phyloP scores from a whole-genome alignment of 1,140 invertebrate species.

The Caenorhabditis latens region DNA sequence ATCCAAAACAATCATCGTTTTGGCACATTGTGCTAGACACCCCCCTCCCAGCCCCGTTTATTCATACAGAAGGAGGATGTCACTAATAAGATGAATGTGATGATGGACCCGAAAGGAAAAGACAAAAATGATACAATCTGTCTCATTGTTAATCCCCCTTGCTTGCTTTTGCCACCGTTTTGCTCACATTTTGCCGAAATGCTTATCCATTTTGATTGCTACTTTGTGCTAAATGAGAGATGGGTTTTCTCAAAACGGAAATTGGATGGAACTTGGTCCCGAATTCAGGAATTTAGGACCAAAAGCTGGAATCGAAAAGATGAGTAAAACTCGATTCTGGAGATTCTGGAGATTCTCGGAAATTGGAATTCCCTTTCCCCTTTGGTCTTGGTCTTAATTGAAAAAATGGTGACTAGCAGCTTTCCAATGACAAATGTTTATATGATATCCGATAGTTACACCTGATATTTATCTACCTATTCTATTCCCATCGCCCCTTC shows the following conservation, averaged over 20 bases:
- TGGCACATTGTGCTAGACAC: background rate
- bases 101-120: background rate
- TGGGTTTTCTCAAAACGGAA: background rate
- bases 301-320: background rate
- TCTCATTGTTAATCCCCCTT: slow-evolving; percentile 26
- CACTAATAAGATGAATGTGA: slow-evolving; percentile 48
- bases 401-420: no score
- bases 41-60: no score
- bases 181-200: no score
- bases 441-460: slow-evolving; percentile 11
- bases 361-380: background rate
- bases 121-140: slow-evolving; percentile 43
- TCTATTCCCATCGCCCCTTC: no score
- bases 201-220: background rate
- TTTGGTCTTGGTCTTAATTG: no score
- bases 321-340: background rate
- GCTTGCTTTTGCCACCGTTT: background rate
- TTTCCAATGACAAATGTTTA: background rate
- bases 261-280: slow-evolving; percentile 1
- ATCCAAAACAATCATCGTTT: background rate
- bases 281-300: no score
- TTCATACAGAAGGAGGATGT: background rate
- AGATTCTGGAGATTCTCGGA: background rate
- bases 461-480: slow-evolving; percentile 20
- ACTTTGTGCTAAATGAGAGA: background rate